Conservation (phyloP, 2,888 invertebrate genomes). For the Mesorhabditis spiculigera region DNA sequence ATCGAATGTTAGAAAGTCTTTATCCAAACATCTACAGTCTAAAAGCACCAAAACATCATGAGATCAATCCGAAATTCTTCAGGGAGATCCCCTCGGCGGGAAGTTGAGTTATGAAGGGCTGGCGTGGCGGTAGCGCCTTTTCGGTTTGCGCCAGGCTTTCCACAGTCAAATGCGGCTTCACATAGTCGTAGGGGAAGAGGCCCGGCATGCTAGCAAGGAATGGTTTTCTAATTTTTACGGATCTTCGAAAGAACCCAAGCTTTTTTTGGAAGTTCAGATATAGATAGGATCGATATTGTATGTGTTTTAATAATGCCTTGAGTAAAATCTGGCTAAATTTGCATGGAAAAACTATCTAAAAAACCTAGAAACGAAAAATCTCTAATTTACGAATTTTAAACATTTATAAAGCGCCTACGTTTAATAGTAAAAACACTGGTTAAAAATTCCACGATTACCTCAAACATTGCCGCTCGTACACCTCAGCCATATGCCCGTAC, state of each 20-base stretch:
- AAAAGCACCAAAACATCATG: neutral
- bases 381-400: too few species aligned
- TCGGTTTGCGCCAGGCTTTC: constrained; percentile 31
- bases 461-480: constrained; percentile 51
- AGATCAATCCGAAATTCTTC: neutral
- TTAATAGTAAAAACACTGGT: too few species aligned
- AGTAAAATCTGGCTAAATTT: too few species aligned
- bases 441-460: constrained; percentile 13
- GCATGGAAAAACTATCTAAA: too few species aligned
- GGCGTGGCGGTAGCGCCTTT: constrained; percentile 30
- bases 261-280: neutral
- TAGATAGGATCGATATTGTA: too few species aligned
- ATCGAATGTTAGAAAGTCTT: too few species aligned
- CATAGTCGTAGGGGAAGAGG: constrained; percentile 51
- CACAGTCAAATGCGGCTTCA: constrained; percentile 30
- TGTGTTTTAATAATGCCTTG: too few species aligned
- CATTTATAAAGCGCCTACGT: too few species aligned
- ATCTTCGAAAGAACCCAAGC: too few species aligned
- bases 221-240: too few species aligned
- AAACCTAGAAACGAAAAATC: constrained; percentile 3
- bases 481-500: constrained; percentile 46
- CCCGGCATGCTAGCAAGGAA: constrained; percentile 43
- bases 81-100: constrained; percentile 11
- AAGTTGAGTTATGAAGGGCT: constrained; percentile 7
- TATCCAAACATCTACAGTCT: too few species aligned